phyloP scores from a whole-genome alignment of 2,888 invertebrate species.

The Catocala fraxini region DNA sequence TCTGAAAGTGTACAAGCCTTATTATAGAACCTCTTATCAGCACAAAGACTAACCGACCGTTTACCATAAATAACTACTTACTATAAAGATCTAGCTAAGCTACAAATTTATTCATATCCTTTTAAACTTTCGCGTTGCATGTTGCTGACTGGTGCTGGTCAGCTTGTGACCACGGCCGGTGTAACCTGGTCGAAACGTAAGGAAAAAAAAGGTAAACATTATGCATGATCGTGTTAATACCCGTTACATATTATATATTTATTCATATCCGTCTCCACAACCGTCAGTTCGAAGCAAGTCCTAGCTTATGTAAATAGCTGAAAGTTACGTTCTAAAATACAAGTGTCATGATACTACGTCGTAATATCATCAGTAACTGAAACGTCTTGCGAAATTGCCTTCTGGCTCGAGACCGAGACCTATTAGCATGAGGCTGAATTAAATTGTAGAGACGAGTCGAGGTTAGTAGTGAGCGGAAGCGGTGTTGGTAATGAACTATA shows the following conservation, averaged over 20 bases:
- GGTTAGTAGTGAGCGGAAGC: slow-evolving; percentile 9
- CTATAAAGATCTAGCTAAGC: background rate
- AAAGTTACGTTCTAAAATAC: slow-evolving; percentile 20
- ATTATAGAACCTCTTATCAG: too few relatives aligned
- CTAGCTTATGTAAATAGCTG: slow-evolving; percentile 15
- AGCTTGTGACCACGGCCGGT: too few relatives aligned
- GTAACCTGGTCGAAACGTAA: too few relatives aligned
- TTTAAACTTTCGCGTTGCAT: too few relatives aligned
- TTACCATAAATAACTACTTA: background rate
- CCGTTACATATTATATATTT: too few relatives aligned
- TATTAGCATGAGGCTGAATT: slow-evolving; percentile 70
- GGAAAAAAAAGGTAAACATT: too few relatives aligned
- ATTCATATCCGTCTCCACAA: background rate
- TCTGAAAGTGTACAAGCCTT: too few relatives aligned
- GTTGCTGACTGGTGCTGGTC: too few relatives aligned
- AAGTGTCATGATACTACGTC: slow-evolving; percentile 40
- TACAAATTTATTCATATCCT: background rate
- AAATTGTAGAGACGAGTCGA: slow-evolving; percentile 53
- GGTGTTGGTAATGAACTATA: slow-evolving; percentile 3
- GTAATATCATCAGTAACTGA: slow-evolving; percentile 61
- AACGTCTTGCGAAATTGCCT: slow-evolving; percentile 69
- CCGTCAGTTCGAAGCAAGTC: background rate
- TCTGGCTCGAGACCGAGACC: slow-evolving; percentile 54
- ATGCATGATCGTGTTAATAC: too few relatives aligned
- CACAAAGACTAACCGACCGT: too few relatives aligned